Evolutionary conservation across 2,888 invertebrate species (phyloP).

Genomic region (Uloborus plumipes): DNA sequence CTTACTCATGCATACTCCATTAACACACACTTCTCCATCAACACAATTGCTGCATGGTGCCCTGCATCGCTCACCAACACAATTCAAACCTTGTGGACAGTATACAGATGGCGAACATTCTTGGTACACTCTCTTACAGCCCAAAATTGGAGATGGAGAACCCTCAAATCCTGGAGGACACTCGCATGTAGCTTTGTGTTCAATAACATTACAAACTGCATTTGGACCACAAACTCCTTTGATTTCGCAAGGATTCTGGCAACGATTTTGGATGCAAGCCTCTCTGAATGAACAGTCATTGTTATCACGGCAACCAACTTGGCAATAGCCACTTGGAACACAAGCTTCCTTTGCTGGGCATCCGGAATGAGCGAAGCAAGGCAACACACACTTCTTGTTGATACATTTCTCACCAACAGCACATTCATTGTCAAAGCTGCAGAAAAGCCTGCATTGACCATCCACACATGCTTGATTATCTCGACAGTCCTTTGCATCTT

Average conservation of each 20-base stretch:
- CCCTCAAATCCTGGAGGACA: constrained; percentile 70
- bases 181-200: constrained; percentile 70
- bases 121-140: constrained; percentile 65
- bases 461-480: constrained; percentile 82
- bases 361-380: constrained; percentile 85
- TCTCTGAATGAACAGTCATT: constrained; percentile 83
- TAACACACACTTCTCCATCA: constrained; percentile 67
- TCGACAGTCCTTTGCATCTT: constrained; percentile 81
- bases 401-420: constrained; percentile 83
- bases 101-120: constrained; percentile 75
- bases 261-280: constrained; percentile 87
- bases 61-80: constrained; percentile 76
- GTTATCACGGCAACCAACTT: constrained; percentile 86
- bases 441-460: constrained; percentile 87
- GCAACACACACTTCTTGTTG: constrained; percentile 83
- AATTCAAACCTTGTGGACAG: constrained; percentile 81
- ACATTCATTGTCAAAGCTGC: constrained; percentile 83
- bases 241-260: constrained; percentile 84
- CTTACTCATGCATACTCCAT: constrained; percentile 66
- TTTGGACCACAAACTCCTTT: constrained; percentile 86
- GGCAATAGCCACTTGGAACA: constrained; percentile 80
- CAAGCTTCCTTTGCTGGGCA: constrained; percentile 86
- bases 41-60: constrained; percentile 67
- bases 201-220: constrained; percentile 77
- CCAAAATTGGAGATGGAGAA: constrained; percentile 68